Evolutionary conservation across 2,888 invertebrate genomes (phyloP).

Genomic region (Lasioglossum marginatum): DNA sequence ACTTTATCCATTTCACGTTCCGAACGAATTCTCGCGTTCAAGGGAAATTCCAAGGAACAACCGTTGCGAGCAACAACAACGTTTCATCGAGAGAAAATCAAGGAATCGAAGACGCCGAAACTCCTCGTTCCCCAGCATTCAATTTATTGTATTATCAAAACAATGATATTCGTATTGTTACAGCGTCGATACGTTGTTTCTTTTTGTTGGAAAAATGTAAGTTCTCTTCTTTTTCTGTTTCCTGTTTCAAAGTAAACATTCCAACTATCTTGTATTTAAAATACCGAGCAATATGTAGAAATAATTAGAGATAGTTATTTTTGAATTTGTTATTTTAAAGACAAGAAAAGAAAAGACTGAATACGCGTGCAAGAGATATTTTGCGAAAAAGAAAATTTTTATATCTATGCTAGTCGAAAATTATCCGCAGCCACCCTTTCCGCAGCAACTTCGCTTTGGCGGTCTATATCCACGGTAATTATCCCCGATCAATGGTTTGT

Average conservation of each 20-base stretch:
- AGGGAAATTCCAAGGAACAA: not conserved
- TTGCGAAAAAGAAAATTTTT: not conserved
- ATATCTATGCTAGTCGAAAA: not conserved
- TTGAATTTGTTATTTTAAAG: too few relatives aligned
- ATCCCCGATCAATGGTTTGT: constrained; percentile 82
- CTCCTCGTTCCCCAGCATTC: not conserved
- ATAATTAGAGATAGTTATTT: not conserved
- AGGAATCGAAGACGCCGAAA: not conserved
- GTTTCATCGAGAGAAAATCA: not conserved
- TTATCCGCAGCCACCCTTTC: constrained; percentile 82
- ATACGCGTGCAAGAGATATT: not conserved
- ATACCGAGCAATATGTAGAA: not conserved
- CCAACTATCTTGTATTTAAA: not conserved
- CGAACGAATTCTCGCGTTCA: not conserved
- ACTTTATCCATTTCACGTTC: not conserved
- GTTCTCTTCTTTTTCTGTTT: not conserved
- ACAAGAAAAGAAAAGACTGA: not conserved
- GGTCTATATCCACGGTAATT: constrained; percentile 78
- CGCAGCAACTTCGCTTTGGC: constrained; percentile 81
- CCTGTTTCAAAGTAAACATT: not conserved
- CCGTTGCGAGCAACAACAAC: not conserved
- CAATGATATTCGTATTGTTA: not conserved
- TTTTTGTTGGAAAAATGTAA: not conserved
- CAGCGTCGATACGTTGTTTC: not conserved
- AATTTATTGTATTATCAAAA: not conserved